Evolutionary conservation across 2,797 vertebrate genomes (phyloP).

Genomic region (Austrolebias charrua): DNA sequence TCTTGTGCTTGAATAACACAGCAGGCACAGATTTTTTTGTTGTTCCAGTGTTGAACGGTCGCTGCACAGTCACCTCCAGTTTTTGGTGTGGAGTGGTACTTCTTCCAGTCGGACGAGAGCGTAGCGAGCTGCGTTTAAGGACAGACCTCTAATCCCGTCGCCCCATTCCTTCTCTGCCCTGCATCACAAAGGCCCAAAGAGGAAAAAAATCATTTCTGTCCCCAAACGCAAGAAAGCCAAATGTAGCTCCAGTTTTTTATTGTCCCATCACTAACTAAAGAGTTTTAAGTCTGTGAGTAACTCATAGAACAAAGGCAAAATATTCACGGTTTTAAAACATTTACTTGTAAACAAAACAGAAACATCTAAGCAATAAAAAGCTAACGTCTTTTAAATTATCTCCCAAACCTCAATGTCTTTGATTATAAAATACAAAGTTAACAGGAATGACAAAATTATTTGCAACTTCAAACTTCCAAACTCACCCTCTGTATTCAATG

Average conservation of each 20-base stretch:
- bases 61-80: slow-evolving; percentile 86
- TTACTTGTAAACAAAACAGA: neutral
- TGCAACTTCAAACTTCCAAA: neutral
- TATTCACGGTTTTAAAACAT: neutral
- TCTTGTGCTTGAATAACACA: neutral
- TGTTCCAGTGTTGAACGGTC: neutral
- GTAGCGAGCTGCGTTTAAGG: slow-evolving; percentile 91
- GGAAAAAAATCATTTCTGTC: neutral
- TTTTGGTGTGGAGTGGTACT: slow-evolving; percentile 89
- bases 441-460: neutral
- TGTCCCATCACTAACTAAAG: too few relatives aligned
- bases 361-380: neutral
- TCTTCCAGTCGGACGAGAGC: slow-evolving; percentile 92
- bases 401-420: too few relatives aligned
- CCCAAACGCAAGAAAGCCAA: neutral
- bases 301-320: neutral
- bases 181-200: slow-evolving; percentile 1
- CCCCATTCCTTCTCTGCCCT: slow-evolving; percentile 98
- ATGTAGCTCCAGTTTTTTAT: neutral
- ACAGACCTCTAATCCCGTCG: slow-evolving; percentile 91
- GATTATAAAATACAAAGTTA: neutral
- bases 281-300: neutral
- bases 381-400: too few relatives aligned
- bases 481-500: slow-evolving; percentile 97
- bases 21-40: too few relatives aligned